Percentiles rank a stretch among this genome's conserved stretches.
These are phyloP conservation scores for Streblospio benedicti DNA, from an alignment of 1,140 invertebrate genomes.

Conservation along the genomic window DNA sequence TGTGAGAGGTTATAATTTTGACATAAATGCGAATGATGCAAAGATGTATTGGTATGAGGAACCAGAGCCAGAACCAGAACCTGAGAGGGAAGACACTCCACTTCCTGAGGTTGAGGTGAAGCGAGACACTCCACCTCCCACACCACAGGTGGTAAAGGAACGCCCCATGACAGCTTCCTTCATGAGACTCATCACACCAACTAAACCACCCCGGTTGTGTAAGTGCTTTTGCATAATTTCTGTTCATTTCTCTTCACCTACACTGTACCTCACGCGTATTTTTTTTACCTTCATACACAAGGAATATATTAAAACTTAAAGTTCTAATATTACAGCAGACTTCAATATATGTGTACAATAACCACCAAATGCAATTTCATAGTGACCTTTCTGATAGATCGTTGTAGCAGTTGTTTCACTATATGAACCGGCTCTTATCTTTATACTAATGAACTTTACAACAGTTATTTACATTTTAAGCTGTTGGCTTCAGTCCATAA, in stretches of 20 bases:
- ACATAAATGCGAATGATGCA: slow-evolving; percentile 24
- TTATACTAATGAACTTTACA: no score
- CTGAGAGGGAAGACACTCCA: slow-evolving; percentile 19
- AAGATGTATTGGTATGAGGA: slow-evolving; percentile 25
- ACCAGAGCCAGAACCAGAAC: slow-evolving; percentile 28
- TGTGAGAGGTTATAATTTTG: slow-evolving; percentile 6
- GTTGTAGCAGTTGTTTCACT: no score
- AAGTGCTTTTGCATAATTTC: slow-evolving; percentile 8
- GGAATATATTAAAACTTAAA: no score
- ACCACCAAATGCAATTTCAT: no score
- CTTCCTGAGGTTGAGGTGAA: slow-evolving; percentile 24
- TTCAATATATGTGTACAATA: no score
- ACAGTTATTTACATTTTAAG: no score
- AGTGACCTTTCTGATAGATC: no score
- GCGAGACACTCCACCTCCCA: slow-evolving; percentile 17
- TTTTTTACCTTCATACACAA: no score
- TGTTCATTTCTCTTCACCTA: not conserved
- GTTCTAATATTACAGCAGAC: no score
- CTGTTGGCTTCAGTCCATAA: no score
- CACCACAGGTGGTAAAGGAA: slow-evolving; percentile 23
- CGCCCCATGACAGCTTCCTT: slow-evolving; percentile 22
- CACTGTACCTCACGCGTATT: no score
- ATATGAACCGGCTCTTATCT: no score
- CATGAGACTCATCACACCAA: slow-evolving; percentile 24
- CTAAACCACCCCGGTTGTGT: slow-evolving; percentile 27